Conservation (phyloP, 2,113 vertebrate genomes). For the Sceloporus tristichus region DNA sequence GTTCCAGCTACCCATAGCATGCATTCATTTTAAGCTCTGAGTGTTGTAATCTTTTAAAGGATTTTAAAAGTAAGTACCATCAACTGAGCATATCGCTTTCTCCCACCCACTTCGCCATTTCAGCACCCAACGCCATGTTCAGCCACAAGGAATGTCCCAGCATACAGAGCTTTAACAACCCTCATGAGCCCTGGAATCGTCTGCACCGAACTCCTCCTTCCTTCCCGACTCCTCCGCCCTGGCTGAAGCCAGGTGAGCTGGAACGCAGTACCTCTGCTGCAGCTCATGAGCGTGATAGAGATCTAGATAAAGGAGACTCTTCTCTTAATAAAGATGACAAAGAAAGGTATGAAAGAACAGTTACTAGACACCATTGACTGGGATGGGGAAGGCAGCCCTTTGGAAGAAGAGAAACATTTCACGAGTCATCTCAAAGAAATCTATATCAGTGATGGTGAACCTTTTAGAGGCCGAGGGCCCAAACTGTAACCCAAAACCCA, state of each 20-base stretch:
- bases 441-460: no score
- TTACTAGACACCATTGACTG: constrained; percentile 70
- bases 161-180: constrained; percentile 90
- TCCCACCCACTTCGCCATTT: constrained; percentile 84
- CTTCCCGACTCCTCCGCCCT: constrained; percentile 97
- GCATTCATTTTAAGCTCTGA: constrained; percentile 88
- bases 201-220: constrained; percentile 97
- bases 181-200: constrained; percentile 98
- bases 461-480: no score
- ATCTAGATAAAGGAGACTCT: constrained; percentile 93
- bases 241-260: constrained; percentile 95
- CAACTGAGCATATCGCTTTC: constrained; percentile 76
- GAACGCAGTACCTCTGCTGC: constrained; percentile 93
- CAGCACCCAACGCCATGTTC: constrained; percentile 95
- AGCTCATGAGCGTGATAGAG: constrained; percentile 94
- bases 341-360: constrained; percentile 90
- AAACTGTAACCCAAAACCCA: no score
- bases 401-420: not conserved
- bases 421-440: not conserved
- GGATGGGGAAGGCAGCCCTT: constrained; percentile 58
- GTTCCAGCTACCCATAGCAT: constrained; percentile 88
- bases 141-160: constrained; percentile 96
- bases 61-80: constrained; percentile 77
- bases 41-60: constrained; percentile 74
- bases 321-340: constrained; percentile 94